Evolutionary conservation across 2,888 invertebrate genomes (phyloP).

Genomic region (Acleris holmiana): DNA sequence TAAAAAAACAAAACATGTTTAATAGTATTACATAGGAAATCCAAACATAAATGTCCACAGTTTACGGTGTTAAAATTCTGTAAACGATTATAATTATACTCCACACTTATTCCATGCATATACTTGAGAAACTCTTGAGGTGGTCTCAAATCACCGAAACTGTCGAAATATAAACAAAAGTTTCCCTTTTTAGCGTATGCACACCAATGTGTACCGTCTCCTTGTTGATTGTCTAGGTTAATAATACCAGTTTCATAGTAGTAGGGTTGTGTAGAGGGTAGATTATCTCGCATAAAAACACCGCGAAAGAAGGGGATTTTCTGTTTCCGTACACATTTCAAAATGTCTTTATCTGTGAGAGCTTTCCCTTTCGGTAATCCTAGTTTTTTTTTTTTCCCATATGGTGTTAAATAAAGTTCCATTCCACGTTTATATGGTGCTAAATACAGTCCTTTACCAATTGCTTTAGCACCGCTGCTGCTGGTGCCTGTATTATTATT

Average conservation of each 20-base stretch:
- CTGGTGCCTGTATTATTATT: not conserved
- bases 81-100: constrained; percentile 18
- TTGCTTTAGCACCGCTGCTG: not conserved
- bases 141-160: constrained; percentile 22
- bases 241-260: constrained; percentile 19
- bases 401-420: constrained; percentile 12
- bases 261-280: not conserved
- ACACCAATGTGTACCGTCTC: constrained; percentile 12
- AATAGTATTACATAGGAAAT: constrained; percentile 6
- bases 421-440: constrained; percentile 12
- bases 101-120: not conserved
- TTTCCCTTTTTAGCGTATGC: constrained; percentile 17
- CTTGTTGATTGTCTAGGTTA: constrained; percentile 11
- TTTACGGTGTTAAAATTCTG: constrained; percentile 7
- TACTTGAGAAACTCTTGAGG: constrained; percentile 15
- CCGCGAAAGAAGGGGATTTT: constrained; percentile 15
- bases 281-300: constrained; percentile 22
- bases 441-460: constrained; percentile 13
- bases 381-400: constrained; percentile 4
- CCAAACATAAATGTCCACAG: constrained; percentile 20
- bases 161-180: constrained; percentile 19
- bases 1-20: constrained; percentile 7
- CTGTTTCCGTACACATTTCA: not conserved
- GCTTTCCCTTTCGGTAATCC: constrained; percentile 3
- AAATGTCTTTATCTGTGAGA: constrained; percentile 9